Percentiles rank a stretch among this genome's conserved stretches.
These are phyloP conservation scores for Gymnogyps californianus DNA, from an alignment of 2,113 vertebrate species.

Conservation along the genomic window DNA sequence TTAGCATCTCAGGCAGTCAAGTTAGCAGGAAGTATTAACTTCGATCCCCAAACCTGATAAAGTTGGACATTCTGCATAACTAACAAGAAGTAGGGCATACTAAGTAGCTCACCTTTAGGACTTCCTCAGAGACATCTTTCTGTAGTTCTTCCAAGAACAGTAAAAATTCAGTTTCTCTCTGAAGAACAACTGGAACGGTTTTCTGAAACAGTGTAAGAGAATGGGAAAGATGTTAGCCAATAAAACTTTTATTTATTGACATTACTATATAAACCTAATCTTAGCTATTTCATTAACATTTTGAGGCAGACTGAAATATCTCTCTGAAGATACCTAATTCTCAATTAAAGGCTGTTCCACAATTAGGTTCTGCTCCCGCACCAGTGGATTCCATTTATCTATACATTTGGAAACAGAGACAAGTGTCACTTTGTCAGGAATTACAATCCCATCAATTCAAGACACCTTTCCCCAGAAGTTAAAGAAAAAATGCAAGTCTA, in stretches of 20 bases:
- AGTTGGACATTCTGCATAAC: background rate
- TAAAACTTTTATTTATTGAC: background rate
- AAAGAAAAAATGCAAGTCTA: background rate
- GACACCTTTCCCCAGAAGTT: background rate
- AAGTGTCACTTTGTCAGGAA: background rate
- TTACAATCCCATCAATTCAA: background rate
- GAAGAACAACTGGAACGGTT: slow-evolving; percentile 62
- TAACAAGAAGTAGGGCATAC: background rate
- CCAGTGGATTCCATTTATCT: background rate
- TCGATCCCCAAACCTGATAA: background rate
- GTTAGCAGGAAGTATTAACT: background rate
- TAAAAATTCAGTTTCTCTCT: slow-evolving; percentile 85
- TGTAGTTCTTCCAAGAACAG: slow-evolving; percentile 87
- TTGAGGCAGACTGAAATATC: background rate
- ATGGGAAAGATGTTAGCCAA: background rate
- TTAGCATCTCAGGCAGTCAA: background rate
- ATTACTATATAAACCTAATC: background rate
- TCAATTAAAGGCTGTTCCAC: background rate
- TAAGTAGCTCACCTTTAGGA: slow-evolving; percentile 76
- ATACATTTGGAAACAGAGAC: background rate
- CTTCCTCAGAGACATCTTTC: slow-evolving; percentile 74
- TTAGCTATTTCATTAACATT: background rate
- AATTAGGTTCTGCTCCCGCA: background rate
- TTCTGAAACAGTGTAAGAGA: slow-evolving; percentile 58
- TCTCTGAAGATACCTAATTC: background rate